A percentile compares a stretch with the other conserved stretches of the same genome.
phyloP scores from a whole-genome alignment of 2,797 vertebrate genomes.

The Anguilla anguilla region DNA sequence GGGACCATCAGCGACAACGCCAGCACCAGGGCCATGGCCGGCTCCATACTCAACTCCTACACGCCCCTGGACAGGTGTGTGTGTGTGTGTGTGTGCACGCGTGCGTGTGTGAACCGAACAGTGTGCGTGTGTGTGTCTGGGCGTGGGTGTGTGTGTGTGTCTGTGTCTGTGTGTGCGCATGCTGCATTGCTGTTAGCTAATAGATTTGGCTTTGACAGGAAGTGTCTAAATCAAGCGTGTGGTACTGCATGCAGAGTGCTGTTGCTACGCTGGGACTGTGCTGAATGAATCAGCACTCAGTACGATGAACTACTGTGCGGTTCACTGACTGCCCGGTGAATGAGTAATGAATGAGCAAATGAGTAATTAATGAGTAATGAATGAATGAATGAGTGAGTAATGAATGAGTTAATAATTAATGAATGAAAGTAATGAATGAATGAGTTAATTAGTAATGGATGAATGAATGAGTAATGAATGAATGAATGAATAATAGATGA shows the following conservation, averaged over 20 bases:
- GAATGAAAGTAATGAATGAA: not conserved
- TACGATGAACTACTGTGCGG: not conserved
- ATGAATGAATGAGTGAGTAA: not conserved
- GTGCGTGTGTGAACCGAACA: too few species aligned
- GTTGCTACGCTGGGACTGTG: not conserved
- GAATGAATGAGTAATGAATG: not conserved
- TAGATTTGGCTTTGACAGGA: not conserved
- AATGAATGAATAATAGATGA: not conserved
- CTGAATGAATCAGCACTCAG: too few species aligned
- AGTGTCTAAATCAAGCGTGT: not conserved
- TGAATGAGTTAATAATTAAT: not conserved
- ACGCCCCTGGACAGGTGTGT: constrained; percentile 89
- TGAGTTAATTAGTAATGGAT: not conserved
- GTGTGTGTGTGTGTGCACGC: not conserved
- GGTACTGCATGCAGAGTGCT: not conserved
- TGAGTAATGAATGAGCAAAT: not conserved
- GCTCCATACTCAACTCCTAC: constrained; percentile 94
- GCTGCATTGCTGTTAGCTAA: not conserved
- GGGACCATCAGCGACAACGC: constrained; percentile 94
- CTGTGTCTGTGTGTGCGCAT: too few species aligned
- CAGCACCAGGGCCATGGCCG: constrained; percentile 99
- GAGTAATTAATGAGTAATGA: not conserved
- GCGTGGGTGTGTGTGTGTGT: too few species aligned
- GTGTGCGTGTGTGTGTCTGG: not conserved
- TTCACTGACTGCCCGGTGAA: not conserved